Conservation (phyloP, 2,113 vertebrate species). For the Acanthochromis polyacanthus region DNA sequence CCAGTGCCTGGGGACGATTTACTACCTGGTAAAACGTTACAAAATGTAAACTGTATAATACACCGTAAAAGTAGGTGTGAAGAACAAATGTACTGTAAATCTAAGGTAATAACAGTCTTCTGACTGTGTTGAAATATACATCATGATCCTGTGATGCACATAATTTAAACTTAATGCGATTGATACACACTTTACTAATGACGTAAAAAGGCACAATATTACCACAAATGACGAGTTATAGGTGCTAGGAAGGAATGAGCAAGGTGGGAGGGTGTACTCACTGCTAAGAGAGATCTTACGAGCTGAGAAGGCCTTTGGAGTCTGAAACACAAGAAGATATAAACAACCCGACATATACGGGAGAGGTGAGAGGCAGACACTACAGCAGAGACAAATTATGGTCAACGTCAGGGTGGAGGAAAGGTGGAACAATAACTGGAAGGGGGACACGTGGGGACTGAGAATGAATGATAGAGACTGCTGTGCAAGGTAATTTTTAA, state of each 20-base stretch:
- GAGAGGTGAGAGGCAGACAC: slow-evolving; percentile 63
- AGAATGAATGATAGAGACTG: slow-evolving; percentile 55
- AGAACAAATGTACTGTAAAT: neutral
- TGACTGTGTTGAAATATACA: neutral
- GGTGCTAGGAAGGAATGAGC: neutral
- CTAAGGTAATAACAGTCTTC: neutral
- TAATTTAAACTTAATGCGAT: neutral
- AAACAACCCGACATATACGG: slow-evolving; percentile 63
- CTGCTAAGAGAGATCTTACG: slow-evolving; percentile 83
- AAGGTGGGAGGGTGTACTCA: slow-evolving; percentile 65
- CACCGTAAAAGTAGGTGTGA: neutral
- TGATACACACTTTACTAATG: too few relatives aligned
- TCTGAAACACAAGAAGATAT: slow-evolving; percentile 80
- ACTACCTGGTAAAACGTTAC: slow-evolving; percentile 64
- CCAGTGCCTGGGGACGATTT: slow-evolving; percentile 77
- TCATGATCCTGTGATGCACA: neutral
- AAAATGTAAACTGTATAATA: neutral
- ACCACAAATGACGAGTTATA: neutral
- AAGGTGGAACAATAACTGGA: slow-evolving; percentile 27
- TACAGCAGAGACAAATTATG: slow-evolving; percentile 17
- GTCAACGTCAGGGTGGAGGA: slow-evolving; percentile 29
- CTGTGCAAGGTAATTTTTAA: slow-evolving; percentile 28
- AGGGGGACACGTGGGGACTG: slow-evolving; percentile 10
- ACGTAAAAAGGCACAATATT: neutral
- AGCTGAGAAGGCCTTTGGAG: slow-evolving; percentile 80